Evolutionary conservation across 1,140 invertebrate species (phyloP).

Genomic region (Drosophila novamexicana): DNA sequence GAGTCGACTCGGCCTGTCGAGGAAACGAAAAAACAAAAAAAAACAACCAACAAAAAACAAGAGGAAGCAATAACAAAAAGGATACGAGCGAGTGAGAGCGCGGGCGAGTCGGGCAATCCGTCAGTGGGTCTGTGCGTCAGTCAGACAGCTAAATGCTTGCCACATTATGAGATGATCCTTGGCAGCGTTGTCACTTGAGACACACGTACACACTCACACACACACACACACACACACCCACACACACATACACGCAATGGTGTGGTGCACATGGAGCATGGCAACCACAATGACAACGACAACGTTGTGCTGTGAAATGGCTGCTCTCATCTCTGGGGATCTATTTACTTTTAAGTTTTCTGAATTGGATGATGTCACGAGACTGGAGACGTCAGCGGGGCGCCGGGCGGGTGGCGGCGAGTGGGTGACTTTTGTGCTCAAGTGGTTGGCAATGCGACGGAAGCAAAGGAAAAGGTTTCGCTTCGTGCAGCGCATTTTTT

Average conservation of each 20-base stretch:
- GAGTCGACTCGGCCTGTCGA: background rate
- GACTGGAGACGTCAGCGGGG: conserved; percentile 4
- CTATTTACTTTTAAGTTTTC: conserved; percentile 82
- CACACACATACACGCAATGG: conserved; percentile 20
- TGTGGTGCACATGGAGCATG: background rate
- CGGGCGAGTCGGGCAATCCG: conserved; percentile 48
- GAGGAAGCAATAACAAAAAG: conserved; percentile 24
- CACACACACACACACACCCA: conserved; percentile 30
- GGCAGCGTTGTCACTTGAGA: conserved; percentile 79
- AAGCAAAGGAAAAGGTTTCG: conserved; percentile 56
- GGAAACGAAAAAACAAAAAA: background rate
- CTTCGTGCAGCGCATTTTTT: conserved; percentile 3
- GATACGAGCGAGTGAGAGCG: conserved; percentile 26
- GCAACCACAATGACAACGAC: conserved; percentile 22
- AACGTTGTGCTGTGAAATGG: conserved; percentile 33
- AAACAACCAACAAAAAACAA: background rate
- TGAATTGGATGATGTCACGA: conserved; percentile 80
- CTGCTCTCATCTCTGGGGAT: conserved; percentile 71
- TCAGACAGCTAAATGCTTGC: conserved; percentile 71
- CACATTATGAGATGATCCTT: conserved; percentile 80
- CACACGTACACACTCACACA: conserved; percentile 39
- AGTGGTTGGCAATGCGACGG: conserved; percentile 36
- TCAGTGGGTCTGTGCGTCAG: conserved; percentile 45
- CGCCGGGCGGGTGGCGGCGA: background rate
- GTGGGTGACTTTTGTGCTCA: conserved; percentile 59